These are phyloP conservation scores for Caenorhabditis angaria DNA, from an alignment of 2,888 invertebrate species.

Conservation along the genomic window DNA sequence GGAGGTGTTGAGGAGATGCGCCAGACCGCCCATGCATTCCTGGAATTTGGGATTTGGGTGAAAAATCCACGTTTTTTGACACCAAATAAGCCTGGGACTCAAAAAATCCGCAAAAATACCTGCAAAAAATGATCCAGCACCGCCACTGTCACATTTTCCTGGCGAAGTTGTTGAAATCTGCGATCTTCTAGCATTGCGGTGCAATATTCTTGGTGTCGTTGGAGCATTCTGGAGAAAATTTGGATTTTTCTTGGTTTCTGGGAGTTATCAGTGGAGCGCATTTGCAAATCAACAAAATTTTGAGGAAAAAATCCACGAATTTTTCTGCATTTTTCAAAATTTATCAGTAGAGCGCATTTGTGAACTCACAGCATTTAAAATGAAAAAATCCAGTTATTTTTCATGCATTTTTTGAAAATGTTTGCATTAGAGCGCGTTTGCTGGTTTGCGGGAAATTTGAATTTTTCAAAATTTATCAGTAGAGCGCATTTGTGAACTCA, in stretches of 20 bases:
- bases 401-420: too few relatives aligned
- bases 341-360: too few relatives aligned
- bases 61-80: constrained; percentile 6
- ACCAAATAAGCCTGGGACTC: neutral
- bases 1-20: constrained; percentile 62
- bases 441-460: too few relatives aligned
- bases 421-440: too few relatives aligned
- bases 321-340: too few relatives aligned
- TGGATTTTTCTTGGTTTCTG: neutral
- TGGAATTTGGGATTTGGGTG: constrained; percentile 27
- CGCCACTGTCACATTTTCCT: constrained; percentile 52
- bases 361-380: too few relatives aligned
- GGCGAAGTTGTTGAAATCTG: constrained; percentile 43
- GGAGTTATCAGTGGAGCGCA: neutral
- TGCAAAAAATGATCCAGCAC: constrained; percentile 68
- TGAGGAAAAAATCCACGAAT: too few relatives aligned
- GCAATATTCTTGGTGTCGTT: constrained; percentile 60
- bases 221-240: constrained; percentile 51
- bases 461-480: too few relatives aligned
- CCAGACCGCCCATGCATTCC: constrained; percentile 65
- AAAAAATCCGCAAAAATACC: constrained; percentile 33
- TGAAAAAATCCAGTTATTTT: too few relatives aligned
- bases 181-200: constrained; percentile 52
- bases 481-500: too few relatives aligned
- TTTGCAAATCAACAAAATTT: neutral